Percentiles rank a stretch among this genome's conserved stretches.
Conservation (phyloP, 2,888 invertebrate genomes). For the Antheraea assamensis region DNA sequence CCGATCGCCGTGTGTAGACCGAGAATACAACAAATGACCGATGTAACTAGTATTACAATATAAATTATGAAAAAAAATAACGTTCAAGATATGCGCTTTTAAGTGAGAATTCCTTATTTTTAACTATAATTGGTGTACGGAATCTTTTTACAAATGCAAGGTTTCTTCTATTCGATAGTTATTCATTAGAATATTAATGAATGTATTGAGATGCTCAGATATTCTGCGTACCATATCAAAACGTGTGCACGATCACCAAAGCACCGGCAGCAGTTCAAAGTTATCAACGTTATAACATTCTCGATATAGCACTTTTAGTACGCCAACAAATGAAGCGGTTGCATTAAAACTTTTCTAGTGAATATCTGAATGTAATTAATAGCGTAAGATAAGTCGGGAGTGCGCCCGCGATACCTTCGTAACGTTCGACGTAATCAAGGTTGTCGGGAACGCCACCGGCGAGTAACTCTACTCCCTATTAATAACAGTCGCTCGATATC, state of each 20-base stretch:
- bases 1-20: too few species aligned
- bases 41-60: too few species aligned
- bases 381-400: constrained; percentile 74
- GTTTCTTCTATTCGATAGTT: not conserved
- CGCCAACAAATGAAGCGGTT: constrained; percentile 79
- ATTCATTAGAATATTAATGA: not conserved
- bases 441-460: constrained; percentile 68
- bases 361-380: constrained; percentile 80
- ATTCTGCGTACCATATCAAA: not conserved
- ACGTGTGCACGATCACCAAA: not conserved
- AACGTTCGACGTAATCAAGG: constrained; percentile 64
- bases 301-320: constrained; percentile 74
- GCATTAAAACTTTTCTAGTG: constrained; percentile 80
- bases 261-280: constrained; percentile 60
- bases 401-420: constrained; percentile 63
- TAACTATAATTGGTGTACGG: too few species aligned
- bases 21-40: too few species aligned
- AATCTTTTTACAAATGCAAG: not conserved
- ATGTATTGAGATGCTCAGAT: not conserved
- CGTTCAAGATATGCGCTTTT: too few species aligned
- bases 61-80: too few species aligned
- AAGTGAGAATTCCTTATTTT: too few species aligned
- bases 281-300: constrained; percentile 69
- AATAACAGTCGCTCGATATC: constrained; percentile 78
- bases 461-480: constrained; percentile 65